phyloP scores from a whole-genome alignment of 2,797 vertebrate species.

The Pipistrellus pygmaeus region DNA sequence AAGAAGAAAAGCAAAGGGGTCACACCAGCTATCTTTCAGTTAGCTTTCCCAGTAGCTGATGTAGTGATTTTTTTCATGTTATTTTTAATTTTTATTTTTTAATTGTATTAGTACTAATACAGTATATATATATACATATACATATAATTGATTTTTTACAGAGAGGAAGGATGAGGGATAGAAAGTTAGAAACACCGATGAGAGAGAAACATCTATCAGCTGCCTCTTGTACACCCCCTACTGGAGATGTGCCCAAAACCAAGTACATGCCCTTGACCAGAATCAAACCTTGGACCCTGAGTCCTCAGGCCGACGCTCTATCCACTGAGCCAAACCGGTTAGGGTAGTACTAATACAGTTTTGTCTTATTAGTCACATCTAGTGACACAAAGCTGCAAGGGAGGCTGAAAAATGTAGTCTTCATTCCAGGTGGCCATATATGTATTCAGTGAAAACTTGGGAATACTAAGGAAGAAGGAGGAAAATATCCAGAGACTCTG shows the following conservation, averaged over 20 bases:
- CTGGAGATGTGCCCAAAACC: too few relatives aligned
- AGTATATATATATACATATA: too few relatives aligned
- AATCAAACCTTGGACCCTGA: too few relatives aligned
- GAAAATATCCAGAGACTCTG: background rate
- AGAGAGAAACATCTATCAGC: too few relatives aligned
- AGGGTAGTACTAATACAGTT: background rate
- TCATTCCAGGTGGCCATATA: background rate
- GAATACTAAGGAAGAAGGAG: background rate
- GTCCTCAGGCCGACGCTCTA: too few relatives aligned
- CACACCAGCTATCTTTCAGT: background rate
- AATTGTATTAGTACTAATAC: too few relatives aligned
- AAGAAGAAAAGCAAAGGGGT: background rate
- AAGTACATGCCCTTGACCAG: too few relatives aligned
- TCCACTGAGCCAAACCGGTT: too few relatives aligned
- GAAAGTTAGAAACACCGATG: too few relatives aligned
- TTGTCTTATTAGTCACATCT: background rate
- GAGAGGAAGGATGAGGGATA: too few relatives aligned
- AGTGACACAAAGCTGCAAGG: constrained; percentile 45
- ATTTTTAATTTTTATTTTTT: background rate
- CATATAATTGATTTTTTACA: too few relatives aligned
- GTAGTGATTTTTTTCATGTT: background rate
- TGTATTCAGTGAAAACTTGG: constrained; percentile 28
- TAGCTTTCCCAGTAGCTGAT: background rate
- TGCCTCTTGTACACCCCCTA: too few relatives aligned
- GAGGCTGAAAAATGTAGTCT: constrained; percentile 13